Base-by-base conservation (phyloP, 1,140 invertebrate genomes). In the Luehdorfia chinensis region DNA sequence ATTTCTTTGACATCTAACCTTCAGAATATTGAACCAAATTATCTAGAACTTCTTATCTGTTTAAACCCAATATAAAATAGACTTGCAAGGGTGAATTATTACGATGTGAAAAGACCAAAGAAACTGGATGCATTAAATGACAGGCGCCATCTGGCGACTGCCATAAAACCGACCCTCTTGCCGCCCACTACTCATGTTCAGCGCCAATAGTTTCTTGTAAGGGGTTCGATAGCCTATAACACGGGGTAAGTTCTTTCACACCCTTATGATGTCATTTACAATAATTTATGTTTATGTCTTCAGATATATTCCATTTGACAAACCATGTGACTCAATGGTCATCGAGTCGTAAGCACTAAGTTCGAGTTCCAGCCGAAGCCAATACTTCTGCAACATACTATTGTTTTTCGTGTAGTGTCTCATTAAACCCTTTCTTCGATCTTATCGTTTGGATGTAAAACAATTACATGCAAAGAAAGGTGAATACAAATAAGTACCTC, bases 151-250 rank as follows among this genome's bases (percentile, higher is more conserved):
- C 72, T 84, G 80, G 59, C 62, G 55, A 55, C 47, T 49, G 66
- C 70, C 59, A 84, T 79, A 81, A 84, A 77, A 84, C 66, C 68
- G 47, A 79, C 77, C 79, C 77, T 77, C 74, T 62, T 57, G 53
- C 55, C 55, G 48, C 58, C 55, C 57, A 66, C 62, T 66, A 72
- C 55, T 68, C 62, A 61, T 78, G 67, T 71, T 59, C 66, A 50
- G 64, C 47, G 63, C 60, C n/a, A 71, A 75, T 71, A 76, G 68
- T 78, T 73, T 71, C 71, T 75, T 80, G 72, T 77, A 71, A 77
- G 77, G 73, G 68, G 50, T 21, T 18, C 39, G 13, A 27, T 16
- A 44, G 37, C 9, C 30, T 47, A 44, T 44, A 47, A 39, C 39
- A 30, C 25, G 9, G 46, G 21, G 33, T 11, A 47, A 30, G 23